Conservation (phyloP, 2,797 vertebrate species). For the Pseudomugil gertrudae region DNA sequence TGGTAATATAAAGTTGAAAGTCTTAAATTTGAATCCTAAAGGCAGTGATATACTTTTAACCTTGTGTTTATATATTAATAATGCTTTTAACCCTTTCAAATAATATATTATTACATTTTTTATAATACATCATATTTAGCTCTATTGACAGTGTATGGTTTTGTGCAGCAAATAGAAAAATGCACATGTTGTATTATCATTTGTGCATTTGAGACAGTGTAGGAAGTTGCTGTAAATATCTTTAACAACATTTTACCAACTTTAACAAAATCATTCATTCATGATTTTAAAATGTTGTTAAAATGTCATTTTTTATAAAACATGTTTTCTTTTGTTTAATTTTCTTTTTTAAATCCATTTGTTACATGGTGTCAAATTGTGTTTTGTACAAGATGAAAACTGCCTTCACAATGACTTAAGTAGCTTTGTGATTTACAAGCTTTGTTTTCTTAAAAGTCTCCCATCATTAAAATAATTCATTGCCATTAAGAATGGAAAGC, state of each 20-base stretch:
- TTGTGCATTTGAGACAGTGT: too few relatives aligned
- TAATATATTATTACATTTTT: background rate
- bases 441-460: conserved; percentile 67
- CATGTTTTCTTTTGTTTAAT: background rate
- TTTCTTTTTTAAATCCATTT: conserved; percentile 45
- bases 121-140: background rate
- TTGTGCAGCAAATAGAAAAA: too few relatives aligned
- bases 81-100: background rate
- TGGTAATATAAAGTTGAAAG: background rate
- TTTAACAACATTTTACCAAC: too few relatives aligned
- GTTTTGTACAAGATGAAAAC: conserved; percentile 62
- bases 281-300: background rate
- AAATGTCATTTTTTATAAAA: background rate
- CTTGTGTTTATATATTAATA: background rate
- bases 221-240: too few relatives aligned
- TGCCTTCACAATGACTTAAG: conserved; percentile 65
- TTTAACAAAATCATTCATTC: too few relatives aligned
- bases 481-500: conserved; percentile 78
- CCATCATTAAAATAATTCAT: conserved; percentile 85
- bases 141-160: background rate
- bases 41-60: background rate
- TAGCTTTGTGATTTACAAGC: conserved; percentile 80
- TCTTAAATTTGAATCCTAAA: background rate
- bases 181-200: too few relatives aligned
- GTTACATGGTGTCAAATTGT: conserved; percentile 67